Evolutionary conservation across 2,113 vertebrate genomes (phyloP), one percentile per base, ranked within the genome.

Genomic region (Solea solea): DNA sequence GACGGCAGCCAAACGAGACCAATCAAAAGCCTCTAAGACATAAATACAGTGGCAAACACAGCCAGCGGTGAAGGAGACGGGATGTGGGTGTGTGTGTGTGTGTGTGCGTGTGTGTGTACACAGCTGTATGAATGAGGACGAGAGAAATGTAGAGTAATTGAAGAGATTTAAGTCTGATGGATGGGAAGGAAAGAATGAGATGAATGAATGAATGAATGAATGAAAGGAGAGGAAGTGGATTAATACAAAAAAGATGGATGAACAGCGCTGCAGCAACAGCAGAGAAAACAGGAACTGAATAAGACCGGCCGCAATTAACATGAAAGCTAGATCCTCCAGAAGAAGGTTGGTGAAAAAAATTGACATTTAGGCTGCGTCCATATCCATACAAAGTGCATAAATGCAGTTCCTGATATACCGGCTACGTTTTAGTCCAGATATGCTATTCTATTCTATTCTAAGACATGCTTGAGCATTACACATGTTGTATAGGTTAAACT

Each of bases 141-240:
- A 40, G 21, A 70, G 58, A 72, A 85, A 68, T 85, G 13, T 71
- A 39, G 73, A 60, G 80, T 82, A 87, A 89, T 80, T 86, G 70
- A 79, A 76, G 81, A 83, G 73, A 84, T 86, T 90, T 88, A 70
- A 53, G 61, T 74, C 50, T 77, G 82, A 85, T 70, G 79, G 76
- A 76, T 78, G 56, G 75, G 67, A 44, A 72, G 63, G 21, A 82
- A 75, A 82, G 77, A 84, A 83, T 54, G 15, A 63, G 67, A 66
- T 67, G 69, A 78, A 83, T 83, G 68, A 84, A 78, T 74, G 57
- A 83, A 66, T 67, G 69, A 78, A 83, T 83, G 68, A 84, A 78
- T 74, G 57, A 83, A 78, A 73, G 80, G 69, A 49, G 41, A 88
- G 74, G 76, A 83, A 87, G 74, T 79, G 51, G 51, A 83, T 49